Conservation (phyloP, 1,140 invertebrate genomes). For the Holotrichia oblita region DNA sequence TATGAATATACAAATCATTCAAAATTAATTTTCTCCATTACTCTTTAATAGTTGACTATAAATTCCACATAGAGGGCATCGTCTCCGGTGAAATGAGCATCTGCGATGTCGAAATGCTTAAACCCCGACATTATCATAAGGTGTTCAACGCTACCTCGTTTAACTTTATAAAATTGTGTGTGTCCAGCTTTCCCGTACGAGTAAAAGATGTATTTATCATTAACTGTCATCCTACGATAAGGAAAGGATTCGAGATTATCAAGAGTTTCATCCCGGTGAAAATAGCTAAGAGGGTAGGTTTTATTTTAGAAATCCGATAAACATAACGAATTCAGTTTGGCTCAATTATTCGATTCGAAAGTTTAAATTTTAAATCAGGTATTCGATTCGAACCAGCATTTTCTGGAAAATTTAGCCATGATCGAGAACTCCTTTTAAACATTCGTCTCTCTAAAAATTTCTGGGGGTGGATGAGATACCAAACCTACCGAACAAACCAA, state of each 20-base stretch:
- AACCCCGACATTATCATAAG: background rate
- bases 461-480: too few relatives aligned
- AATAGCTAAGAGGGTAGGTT: background rate
- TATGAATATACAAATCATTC: too few relatives aligned
- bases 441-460: too few relatives aligned
- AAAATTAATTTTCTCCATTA: too few relatives aligned
- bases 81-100: background rate
- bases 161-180: background rate
- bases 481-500: too few relatives aligned
- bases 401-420: too few relatives aligned
- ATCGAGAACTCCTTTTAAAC: too few relatives aligned
- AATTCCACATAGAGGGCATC: background rate
- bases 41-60: background rate
- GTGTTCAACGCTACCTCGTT: background rate
- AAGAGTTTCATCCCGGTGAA: background rate
- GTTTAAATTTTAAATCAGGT: too few relatives aligned
- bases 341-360: too few relatives aligned
- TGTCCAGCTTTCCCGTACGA: background rate
- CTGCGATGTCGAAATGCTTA: background rate
- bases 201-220: background rate
- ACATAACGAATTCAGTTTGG: too few relatives aligned
- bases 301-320: too few relatives aligned
- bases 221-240: background rate
- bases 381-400: too few relatives aligned
- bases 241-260: background rate